Conservation (phyloP, 2,888 invertebrate species). For the Phaonia tiefii region DNA sequence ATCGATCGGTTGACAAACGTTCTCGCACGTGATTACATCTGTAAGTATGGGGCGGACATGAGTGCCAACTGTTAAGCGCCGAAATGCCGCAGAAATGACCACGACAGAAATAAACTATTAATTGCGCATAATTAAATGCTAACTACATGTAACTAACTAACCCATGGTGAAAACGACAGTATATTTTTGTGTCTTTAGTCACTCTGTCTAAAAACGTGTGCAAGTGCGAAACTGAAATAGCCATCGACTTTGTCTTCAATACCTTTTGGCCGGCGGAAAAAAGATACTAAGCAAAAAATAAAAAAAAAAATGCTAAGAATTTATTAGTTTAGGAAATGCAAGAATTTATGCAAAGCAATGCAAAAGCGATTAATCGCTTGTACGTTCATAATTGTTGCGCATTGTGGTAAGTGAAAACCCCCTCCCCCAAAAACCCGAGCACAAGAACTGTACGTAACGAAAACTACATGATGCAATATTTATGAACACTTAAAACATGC, state of each 20-base stretch:
- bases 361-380: background rate
- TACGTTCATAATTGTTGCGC: background rate
- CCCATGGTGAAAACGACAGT: background rate
- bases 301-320: background rate
- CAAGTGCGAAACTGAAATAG: slow-evolving; percentile 20
- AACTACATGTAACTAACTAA: no score
- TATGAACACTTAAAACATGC: slow-evolving; percentile 52
- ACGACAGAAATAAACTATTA: slow-evolving; percentile 19
- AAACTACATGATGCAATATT: slow-evolving; percentile 62
- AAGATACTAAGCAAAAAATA: no score
- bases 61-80: slow-evolving; percentile 28
- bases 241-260: background rate
- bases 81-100: background rate
- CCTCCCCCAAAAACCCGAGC: no score
- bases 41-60: background rate
- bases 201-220: slow-evolving; percentile 50
- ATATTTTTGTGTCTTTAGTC: background rate
- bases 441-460: no score
- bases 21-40: background rate
- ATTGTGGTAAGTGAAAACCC: slow-evolving; percentile 5
- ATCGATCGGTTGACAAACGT: background rate
- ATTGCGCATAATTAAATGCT: slow-evolving; percentile 35
- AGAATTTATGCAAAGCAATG: slow-evolving; percentile 38
- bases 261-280: slow-evolving; percentile 6
- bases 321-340: slow-evolving; percentile 23